Evolutionary conservation across 1,140 invertebrate species (phyloP).

Genomic region (Acromyrmex charruanus): DNA sequence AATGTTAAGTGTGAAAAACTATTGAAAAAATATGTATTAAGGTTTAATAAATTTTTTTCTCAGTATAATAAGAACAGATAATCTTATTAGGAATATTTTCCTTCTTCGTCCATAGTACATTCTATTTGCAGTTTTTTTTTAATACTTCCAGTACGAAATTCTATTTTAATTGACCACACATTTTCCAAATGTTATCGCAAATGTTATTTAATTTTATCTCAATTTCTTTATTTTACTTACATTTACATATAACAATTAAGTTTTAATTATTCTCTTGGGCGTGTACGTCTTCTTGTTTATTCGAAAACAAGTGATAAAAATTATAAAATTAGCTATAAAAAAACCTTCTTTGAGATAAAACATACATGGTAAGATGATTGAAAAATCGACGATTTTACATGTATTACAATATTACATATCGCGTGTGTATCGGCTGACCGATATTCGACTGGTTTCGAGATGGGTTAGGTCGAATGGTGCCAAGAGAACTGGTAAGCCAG

Average conservation of each 20-base stretch:
- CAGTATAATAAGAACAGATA: background rate
- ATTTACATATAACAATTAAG: background rate
- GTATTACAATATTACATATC: background rate
- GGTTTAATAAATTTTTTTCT: no score
- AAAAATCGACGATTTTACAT: background rate
- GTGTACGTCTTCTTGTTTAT: background rate
- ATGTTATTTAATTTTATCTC: background rate
- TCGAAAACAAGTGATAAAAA: background rate
- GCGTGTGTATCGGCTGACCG: background rate
- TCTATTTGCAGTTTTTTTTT: background rate
- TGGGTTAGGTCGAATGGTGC: conserved; percentile 16
- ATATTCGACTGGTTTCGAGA: conserved; percentile 36
- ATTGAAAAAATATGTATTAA: no score
- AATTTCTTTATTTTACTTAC: background rate
- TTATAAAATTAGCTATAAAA: background rate
- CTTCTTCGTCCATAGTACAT: background rate
- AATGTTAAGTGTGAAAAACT: no score
- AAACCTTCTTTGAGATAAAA: background rate
- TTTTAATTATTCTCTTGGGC: background rate
- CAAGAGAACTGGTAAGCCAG: background rate
- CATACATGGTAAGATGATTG: background rate
- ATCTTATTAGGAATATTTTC: background rate
- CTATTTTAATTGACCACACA: background rate
- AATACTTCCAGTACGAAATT: background rate
- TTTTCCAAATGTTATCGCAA: background rate